phyloP scores from a whole-genome alignment of 2,113 vertebrate genomes.

The Scytalopus superciliaris region DNA sequence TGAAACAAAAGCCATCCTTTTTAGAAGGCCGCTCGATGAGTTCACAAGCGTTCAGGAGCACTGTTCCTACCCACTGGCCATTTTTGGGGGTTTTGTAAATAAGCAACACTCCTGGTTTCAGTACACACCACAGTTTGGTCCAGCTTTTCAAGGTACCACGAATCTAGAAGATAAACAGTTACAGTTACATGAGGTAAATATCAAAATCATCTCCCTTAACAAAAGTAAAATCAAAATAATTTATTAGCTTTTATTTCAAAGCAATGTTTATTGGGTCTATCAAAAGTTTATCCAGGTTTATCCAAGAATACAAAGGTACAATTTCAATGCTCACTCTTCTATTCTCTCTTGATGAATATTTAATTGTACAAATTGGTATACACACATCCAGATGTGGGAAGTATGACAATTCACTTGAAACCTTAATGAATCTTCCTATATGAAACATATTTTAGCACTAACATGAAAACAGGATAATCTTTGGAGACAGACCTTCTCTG shows the following conservation, averaged over 20 bases:
- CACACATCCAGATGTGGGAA: neutral
- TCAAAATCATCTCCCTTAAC: neutral
- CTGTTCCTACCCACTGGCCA: constrained; percentile 98
- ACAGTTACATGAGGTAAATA: neutral
- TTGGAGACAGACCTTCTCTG: neutral
- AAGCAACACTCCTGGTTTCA: constrained; percentile 95
- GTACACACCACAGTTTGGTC: constrained; percentile 98
- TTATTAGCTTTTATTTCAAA: neutral
- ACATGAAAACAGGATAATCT: neutral
- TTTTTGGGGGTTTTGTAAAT: constrained; percentile 98
- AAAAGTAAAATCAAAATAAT: neutral
- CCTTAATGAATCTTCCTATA: neutral
- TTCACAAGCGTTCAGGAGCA: constrained; percentile 96
- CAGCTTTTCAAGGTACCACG: constrained; percentile 97
- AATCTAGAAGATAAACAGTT: constrained; percentile 79
- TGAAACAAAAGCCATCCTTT: constrained; percentile 99
- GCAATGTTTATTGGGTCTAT: neutral
- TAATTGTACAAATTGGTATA: neutral
- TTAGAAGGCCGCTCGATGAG: constrained; percentile 98
- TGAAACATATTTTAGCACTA: neutral
- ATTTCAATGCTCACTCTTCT: neutral
- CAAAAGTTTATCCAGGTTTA: neutral
- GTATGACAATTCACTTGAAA: neutral
- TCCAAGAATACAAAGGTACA: neutral
- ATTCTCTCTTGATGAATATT: neutral